Percentiles rank a stretch among this genome's conserved stretches.
These are phyloP conservation scores for Odobenus rosmarus DNA, from an alignment of 2,113 vertebrate species.

Conservation along the genomic window DNA sequence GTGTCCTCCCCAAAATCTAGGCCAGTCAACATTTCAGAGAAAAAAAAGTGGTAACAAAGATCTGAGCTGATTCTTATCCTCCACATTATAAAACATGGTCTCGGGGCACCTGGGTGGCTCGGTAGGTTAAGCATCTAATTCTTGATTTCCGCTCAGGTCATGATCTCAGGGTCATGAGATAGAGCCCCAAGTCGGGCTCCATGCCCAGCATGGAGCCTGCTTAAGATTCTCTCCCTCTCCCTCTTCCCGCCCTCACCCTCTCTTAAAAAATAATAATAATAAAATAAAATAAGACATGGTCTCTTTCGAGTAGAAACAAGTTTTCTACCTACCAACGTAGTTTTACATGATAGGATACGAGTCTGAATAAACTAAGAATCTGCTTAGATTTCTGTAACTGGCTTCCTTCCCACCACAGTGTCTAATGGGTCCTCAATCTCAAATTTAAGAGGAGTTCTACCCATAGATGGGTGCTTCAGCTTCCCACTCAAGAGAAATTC, in stretches of 20 bases:
- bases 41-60: not conserved
- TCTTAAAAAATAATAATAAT: not conserved
- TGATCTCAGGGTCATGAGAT: not conserved
- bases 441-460: not conserved
- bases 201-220: not conserved
- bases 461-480: not conserved
- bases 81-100: not conserved
- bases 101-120: not conserved
- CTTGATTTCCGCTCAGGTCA: not conserved
- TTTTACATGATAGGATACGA: not conserved
- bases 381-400: not conserved
- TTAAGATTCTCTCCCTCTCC: not conserved
- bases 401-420: fast-evolving
- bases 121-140: not conserved
- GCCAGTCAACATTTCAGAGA: not conserved
- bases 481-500: not conserved
- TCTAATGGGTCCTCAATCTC: not conserved
- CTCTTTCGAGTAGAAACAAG: not conserved
- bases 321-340: not conserved
- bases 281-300: not conserved
- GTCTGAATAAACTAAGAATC: not conserved
- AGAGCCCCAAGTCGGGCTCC: not conserved
- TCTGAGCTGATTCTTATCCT: not conserved
- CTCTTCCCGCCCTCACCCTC: not conserved
- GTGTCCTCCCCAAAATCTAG: not conserved